These are phyloP conservation scores for Thalassarche chlororhynchos DNA, from an alignment of 2,113 vertebrate species.

Conservation along the genomic window DNA sequence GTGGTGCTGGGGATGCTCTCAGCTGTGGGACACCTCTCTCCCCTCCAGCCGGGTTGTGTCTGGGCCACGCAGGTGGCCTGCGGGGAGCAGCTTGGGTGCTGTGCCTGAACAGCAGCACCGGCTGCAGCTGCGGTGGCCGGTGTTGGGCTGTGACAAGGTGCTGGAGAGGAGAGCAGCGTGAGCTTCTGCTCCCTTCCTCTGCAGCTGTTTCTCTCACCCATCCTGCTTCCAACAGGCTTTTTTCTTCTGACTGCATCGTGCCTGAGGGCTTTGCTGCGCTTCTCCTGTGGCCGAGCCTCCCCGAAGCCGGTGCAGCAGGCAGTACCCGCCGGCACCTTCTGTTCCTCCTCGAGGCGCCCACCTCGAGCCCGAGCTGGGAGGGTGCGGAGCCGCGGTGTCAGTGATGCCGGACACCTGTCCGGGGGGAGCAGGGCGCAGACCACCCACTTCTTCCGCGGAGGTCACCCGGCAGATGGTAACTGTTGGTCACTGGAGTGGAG, in stretches of 20 bases:
- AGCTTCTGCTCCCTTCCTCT: not conserved
- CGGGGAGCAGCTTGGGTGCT: not conserved
- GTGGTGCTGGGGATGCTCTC: not conserved
- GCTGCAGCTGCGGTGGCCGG: not conserved
- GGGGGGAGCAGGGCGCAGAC: not conserved
- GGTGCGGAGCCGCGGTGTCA: accelerated
- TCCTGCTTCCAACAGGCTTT: not conserved
- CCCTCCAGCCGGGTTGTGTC: not conserved
- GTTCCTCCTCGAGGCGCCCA: not conserved
- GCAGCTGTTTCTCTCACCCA: not conserved
- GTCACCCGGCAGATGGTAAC: not conserved
- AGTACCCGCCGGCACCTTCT: accelerated
- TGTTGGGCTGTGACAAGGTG: not conserved
- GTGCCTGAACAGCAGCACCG: not conserved
- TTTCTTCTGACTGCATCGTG: accelerated
- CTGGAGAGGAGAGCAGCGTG: accelerated
- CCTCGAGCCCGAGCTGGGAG: not conserved
- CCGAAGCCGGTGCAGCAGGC: not conserved
- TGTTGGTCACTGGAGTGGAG: not conserved
- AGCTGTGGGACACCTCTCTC: not conserved
- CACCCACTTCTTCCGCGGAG: not conserved
- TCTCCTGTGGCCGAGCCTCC: accelerated
- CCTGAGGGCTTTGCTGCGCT: accelerated
- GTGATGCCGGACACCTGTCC: not conserved
- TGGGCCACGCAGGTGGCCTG: accelerated